Conservation (phyloP, 2,797 vertebrate species). For the Alauda arvensis region DNA sequence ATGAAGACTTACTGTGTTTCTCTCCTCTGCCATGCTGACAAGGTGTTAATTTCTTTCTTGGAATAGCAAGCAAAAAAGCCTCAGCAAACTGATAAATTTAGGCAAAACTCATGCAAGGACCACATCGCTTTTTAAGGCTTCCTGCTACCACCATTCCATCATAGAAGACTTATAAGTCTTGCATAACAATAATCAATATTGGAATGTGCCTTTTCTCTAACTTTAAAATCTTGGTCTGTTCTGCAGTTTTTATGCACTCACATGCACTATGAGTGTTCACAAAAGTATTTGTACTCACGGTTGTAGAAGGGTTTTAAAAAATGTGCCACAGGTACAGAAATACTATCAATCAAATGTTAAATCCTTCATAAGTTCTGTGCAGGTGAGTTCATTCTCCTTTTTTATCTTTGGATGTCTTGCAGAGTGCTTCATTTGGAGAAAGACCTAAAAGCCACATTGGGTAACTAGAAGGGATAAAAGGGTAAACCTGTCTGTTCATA, state of each 20-base stretch:
- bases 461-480: constrained; percentile 71
- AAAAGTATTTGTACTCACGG: constrained; percentile 18
- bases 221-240: constrained; percentile 6
- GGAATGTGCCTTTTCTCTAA: neutral
- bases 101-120: constrained; percentile 24
- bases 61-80: constrained; percentile 58
- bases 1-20: constrained; percentile 53
- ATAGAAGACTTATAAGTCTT: constrained; percentile 4
- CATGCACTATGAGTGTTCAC: neutral
- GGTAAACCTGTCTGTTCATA: constrained; percentile 62
- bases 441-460: constrained; percentile 64
- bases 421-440: constrained; percentile 63
- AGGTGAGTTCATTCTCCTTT: constrained; percentile 50
- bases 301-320: constrained; percentile 51
- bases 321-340: constrained; percentile 27
- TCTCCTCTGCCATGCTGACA: constrained; percentile 47
- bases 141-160: constrained; percentile 21
- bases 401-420: constrained; percentile 62
- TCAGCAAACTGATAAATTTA: constrained; percentile 57
- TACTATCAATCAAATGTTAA: constrained; percentile 57
- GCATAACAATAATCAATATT: constrained; percentile 10
- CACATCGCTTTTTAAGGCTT: constrained; percentile 34
- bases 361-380: constrained; percentile 34
- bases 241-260: neutral
- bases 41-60: constrained; percentile 64